phyloP scores from a whole-genome alignment of 2,797 vertebrate genomes.

The Oreortyx pictus region DNA sequence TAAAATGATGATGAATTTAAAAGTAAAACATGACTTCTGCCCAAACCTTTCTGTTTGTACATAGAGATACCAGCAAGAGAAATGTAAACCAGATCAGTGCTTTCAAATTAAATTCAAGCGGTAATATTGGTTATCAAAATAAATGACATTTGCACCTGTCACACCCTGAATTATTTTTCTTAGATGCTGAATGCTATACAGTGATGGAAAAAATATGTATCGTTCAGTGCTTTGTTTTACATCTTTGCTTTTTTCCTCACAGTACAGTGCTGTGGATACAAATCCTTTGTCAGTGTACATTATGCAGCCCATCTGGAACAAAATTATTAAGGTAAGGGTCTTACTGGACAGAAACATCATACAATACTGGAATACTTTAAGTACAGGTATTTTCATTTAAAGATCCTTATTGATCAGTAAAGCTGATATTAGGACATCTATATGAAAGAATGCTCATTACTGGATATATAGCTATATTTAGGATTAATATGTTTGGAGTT shows the following conservation, averaged over 20 bases:
- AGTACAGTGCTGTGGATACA: conserved; percentile 79
- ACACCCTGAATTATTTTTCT: neutral
- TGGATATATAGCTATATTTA: neutral
- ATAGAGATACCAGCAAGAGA: neutral
- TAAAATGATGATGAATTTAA: neutral
- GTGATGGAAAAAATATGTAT: neutral
- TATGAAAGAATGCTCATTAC: neutral
- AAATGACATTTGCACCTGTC: neutral
- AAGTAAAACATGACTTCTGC: neutral
- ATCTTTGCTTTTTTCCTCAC: conserved; percentile 17
- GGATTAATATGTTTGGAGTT: neutral
- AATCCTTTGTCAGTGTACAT: conserved; percentile 78
- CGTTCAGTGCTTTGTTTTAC: conserved; percentile 16
- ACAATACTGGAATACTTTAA: neutral
- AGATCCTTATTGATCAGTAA: neutral
- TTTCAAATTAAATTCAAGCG: neutral
- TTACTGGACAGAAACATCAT: neutral
- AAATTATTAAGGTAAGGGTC: conserved; percentile 75
- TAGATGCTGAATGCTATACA: neutral
- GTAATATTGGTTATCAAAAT: neutral
- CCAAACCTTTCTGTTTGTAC: neutral
- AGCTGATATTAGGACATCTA: neutral
- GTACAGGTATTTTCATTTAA: neutral
- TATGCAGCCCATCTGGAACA: conserved; percentile 79
- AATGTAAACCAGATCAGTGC: neutral